Evolutionary conservation across 2,888 invertebrate genomes (phyloP), one percentile per base, ranked within the genome.

Genomic region (Acronicta alni): DNA sequence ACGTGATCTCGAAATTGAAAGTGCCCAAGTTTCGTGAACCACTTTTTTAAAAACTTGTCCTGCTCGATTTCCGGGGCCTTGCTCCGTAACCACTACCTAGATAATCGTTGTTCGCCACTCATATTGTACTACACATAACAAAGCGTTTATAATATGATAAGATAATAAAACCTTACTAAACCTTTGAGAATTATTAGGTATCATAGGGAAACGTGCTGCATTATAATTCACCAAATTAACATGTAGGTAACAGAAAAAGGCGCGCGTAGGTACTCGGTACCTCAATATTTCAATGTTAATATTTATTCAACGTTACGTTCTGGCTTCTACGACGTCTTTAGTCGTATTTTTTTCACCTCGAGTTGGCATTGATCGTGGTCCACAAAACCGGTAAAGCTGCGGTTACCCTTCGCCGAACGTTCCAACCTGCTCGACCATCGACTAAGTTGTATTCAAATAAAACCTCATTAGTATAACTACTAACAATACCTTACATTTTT

Each of bases 391-490:
- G 93, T 92, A 92, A 78, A 84, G 82, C 84, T 87, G 89, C 80
- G 88, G 92, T 89, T 91, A 90, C 91, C 92, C 92, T 92, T 91
- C 93, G 88, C 85, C 87, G 87, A 85, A 80, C 89, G 86, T 82
- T 83, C 79, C 69, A 77, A 76, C 79, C 77, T 76, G 67, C 75
- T 77, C 71, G 67, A 69, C 53, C 73, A 77, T 70, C 67, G 68
- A 78, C 73, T 73, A 78, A 75, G 77, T 79, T 81, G 43, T 43
- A 84, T 81, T 79, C 72, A 82, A 83, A 82, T 77, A 70, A 70
- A 79, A 82, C 72, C 72, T 74, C 67, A 63, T 75, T 71, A 66
- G 65, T 67, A 67, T 62, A n/a, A n/a, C n/a, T n/a, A 67, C 57
- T 60, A 74, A 65, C 55, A 61, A 72, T 77, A 62, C 66, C 26